Base-by-base conservation (phyloP, 92 coral and sea anemone species). In the Zoanthus gigantus region DNA sequence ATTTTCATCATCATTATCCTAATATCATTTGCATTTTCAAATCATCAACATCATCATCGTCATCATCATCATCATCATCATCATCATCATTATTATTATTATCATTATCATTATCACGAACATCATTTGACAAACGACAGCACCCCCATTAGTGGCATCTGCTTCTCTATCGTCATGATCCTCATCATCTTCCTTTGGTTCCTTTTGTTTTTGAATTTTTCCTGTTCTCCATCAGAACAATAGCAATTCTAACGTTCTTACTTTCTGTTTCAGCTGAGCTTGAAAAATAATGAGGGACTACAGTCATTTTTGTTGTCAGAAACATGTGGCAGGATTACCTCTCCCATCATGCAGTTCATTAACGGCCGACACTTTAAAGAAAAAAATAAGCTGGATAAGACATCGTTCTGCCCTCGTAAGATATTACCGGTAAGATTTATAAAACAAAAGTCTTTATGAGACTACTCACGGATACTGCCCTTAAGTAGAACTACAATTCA, bases 291-390 rank as follows among this genome's bases (percentile, higher is more conserved):
- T 7, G 74, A 81, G 1, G 61, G 74, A 29, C n/a, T 81, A 9
- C 74, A 81, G 8, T 81, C 75, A 1, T 81, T 81, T 66, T 73
- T 81, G 18, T 56, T 81, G 75, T 44, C 85, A 0, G 85, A 66
- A 12, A 81, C 85, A 1, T 81, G 85, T 18, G 85, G 74, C 7
- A 65, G 85, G 65, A 68, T 81, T 60, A 81, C 85, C 14, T 81
- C 85, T 7, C 85, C 85, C 12, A 81, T 81, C 9, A 66, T 81
- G 85, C 85, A 81, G 63, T 81, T 81, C 28, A 81, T 81, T 14
- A 81, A 81, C 23, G 60, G 85, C 58, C 61, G 85, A 5, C 46
- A 45, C 2, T 45, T 79, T n/a, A 81, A 81, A 30, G 75, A 81
- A 16, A 81, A 81, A 52, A 81, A 18, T 7, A 81, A 81, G 60